A percentile compares a stretch with the other conserved stretches of the same genome.
phyloP scores from a whole-genome alignment of 1,140 invertebrate species.

The Branchinecta lindahli region DNA sequence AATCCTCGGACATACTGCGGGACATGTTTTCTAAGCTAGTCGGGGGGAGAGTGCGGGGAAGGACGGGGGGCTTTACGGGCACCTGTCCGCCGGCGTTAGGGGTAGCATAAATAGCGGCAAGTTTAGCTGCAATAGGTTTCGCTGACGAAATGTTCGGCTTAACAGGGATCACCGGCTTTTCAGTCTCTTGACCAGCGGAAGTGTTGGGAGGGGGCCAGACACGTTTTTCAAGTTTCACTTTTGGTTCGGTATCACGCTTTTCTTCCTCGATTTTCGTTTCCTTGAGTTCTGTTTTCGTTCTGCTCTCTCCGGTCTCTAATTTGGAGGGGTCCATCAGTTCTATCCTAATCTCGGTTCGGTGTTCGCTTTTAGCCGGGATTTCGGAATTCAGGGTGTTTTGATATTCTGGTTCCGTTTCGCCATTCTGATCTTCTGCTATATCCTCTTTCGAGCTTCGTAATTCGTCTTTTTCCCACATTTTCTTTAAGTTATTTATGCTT shows the following conservation, averaged over 20 bases:
- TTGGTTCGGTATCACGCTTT: background rate
- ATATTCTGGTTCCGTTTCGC: slow-evolving; percentile 19
- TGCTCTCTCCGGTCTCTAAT: background rate
- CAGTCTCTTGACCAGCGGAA: slow-evolving; percentile 31
- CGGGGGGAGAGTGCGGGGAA: slow-evolving; percentile 17
- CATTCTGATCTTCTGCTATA: slow-evolving; percentile 23
- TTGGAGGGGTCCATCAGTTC: background rate
- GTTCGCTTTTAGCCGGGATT: background rate
- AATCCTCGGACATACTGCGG: slow-evolving; percentile 21
- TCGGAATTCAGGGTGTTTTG: background rate
- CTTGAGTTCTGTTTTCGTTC: background rate
- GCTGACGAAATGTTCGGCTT: slow-evolving; percentile 44
- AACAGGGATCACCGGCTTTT: slow-evolving; percentile 52
- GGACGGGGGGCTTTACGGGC: slow-evolving; percentile 20
- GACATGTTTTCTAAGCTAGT: slow-evolving; percentile 18
- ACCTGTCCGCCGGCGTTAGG: slow-evolving; percentile 28
- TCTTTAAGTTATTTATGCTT: slow-evolving; percentile 79
- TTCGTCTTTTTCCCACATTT: slow-evolving; percentile 60
- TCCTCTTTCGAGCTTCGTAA: slow-evolving; percentile 24
- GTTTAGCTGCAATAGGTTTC: slow-evolving; percentile 34
- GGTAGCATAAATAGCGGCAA: slow-evolving; percentile 45
- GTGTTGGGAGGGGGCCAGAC: slow-evolving; percentile 36
- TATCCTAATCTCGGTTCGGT: too few species aligned
- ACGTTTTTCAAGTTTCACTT: slow-evolving; percentile 32
- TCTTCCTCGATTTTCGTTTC: background rate